Conservation (phyloP, 2,113 vertebrate genomes). For the Rattus rattus region DNA sequence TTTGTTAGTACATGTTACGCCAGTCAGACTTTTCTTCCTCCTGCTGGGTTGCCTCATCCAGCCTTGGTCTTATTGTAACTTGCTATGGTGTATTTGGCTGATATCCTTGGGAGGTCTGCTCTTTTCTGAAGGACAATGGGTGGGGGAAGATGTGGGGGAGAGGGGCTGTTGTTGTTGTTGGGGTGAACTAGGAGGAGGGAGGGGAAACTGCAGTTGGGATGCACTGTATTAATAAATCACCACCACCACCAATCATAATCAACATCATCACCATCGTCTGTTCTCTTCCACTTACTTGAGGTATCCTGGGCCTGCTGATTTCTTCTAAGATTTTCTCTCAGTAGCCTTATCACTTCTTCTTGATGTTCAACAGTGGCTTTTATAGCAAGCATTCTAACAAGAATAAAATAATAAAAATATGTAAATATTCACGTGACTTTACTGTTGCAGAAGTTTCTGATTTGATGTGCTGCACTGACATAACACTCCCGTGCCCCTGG, state of each 20-base stretch:
- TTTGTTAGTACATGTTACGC: not conserved
- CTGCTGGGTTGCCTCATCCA: not conserved
- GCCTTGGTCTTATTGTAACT: not conserved
- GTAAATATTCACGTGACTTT: slow-evolving; percentile 9
- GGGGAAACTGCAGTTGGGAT: not conserved
- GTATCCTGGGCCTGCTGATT: slow-evolving; percentile 87
- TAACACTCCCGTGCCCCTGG: not conserved
- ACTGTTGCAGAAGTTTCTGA: not conserved
- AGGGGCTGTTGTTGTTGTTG: not conserved
- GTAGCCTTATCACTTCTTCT: slow-evolving; percentile 87
- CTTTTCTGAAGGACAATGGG: not conserved
- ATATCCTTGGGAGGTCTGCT: not conserved
- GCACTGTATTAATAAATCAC: not conserved
- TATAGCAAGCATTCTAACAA: slow-evolving; percentile 84
- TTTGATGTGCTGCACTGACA: not conserved
- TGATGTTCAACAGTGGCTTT: slow-evolving; percentile 86
- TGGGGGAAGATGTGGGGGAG: not conserved
- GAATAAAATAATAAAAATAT: slow-evolving; percentile 29
- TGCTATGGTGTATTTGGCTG: not conserved
- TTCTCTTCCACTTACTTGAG: slow-evolving; percentile 87
- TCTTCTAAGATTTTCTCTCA: slow-evolving; percentile 91
- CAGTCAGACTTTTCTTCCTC: not conserved
- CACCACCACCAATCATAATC: not conserved
- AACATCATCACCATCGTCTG: too few relatives aligned
- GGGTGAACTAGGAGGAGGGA: not conserved